phyloP scores from a whole-genome alignment of 2,797 vertebrate genomes.

The Oreortyx pictus region DNA sequence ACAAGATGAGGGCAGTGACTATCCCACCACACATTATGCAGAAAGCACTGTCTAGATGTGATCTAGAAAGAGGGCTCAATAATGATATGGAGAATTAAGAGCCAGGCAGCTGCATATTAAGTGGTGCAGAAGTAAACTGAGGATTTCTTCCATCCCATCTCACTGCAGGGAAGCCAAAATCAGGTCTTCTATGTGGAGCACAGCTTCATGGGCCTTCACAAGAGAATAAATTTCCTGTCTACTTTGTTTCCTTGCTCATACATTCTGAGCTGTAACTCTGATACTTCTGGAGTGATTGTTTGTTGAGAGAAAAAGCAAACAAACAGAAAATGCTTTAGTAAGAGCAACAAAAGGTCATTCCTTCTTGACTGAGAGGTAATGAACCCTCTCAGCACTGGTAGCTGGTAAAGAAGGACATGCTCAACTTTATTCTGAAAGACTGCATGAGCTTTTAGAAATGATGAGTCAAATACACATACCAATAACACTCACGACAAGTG shows the following conservation, averaged over 20 bases:
- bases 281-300: neutral
- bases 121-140: neutral
- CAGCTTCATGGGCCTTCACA: neutral
- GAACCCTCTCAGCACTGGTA: neutral
- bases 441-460: neutral
- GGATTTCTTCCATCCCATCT: neutral
- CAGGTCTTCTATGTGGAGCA: neutral
- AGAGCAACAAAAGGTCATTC: neutral
- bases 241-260: neutral
- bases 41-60: neutral
- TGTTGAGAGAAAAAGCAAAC: neutral
- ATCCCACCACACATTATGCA: rapidly evolving
- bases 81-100: neutral
- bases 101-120: neutral
- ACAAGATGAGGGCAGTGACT: neutral
- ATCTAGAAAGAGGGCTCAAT: neutral
- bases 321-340: neutral
- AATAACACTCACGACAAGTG: neutral
- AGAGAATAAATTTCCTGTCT: neutral
- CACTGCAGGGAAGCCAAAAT: neutral
- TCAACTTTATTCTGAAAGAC: neutral
- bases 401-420: neutral
- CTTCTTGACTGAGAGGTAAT: neutral
- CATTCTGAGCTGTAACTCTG: neutral
- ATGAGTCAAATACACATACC: neutral